Evolutionary conservation across 1,140 invertebrate genomes (phyloP).

Genomic region (Drosophila nannoptera): DNA sequence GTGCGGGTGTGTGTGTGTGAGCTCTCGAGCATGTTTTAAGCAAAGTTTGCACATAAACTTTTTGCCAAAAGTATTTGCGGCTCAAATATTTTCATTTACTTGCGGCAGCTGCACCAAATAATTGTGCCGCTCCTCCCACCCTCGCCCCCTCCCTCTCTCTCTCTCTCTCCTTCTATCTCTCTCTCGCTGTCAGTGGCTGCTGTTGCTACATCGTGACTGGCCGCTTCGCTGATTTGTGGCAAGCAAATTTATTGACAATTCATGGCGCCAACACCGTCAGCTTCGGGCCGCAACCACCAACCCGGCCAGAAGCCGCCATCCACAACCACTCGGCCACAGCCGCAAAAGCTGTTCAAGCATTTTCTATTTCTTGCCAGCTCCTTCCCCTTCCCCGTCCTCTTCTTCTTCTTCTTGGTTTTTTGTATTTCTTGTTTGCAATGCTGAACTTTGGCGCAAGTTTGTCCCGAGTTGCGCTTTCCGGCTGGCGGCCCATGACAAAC

Average conservation of each 20-base stretch:
- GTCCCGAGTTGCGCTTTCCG: conserved; percentile 70
- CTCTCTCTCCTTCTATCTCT: neutral
- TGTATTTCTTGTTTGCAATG: conserved; percentile 21
- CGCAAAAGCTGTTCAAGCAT: conserved; percentile 54
- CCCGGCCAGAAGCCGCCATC: neutral
- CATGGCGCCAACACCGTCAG: conserved; percentile 43
- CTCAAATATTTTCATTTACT: conserved; percentile 74
- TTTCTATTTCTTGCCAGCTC: conserved; percentile 32
- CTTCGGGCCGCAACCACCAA: neutral
- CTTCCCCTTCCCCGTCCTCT: no score
- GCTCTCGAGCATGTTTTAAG: conserved; percentile 61
- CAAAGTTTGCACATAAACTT: conserved; percentile 66
- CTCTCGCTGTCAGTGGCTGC: neutral
- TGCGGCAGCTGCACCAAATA: conserved; percentile 68
- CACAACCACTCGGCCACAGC: conserved; percentile 17
- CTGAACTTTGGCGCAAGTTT: conserved; percentile 73
- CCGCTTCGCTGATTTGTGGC: conserved; percentile 65
- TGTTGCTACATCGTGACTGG: conserved; percentile 34
- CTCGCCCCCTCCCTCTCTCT: neutral
- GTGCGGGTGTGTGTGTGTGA: conserved; percentile 24
- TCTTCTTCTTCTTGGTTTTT: neutral
- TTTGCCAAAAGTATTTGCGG: conserved; percentile 69
- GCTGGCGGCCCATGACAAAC: conserved; percentile 66
- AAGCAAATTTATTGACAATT: conserved; percentile 77
- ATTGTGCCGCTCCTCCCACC: conserved; percentile 40